Evolutionary conservation across 2,113 vertebrate genomes (phyloP), one percentile per base, ranked within the genome.

Genomic region (Lophochroa leadbeateri): DNA sequence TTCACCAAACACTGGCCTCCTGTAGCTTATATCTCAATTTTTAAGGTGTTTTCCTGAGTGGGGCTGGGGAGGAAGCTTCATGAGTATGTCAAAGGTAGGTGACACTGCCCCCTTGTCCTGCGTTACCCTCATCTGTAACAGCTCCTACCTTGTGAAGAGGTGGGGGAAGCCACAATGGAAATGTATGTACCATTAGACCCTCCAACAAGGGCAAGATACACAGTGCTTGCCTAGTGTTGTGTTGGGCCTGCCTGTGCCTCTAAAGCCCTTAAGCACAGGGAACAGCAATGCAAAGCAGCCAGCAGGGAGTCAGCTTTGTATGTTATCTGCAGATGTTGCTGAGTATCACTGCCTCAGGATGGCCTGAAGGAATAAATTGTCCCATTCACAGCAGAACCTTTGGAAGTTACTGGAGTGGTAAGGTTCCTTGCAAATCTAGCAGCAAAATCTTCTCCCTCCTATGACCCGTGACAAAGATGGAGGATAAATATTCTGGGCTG

Each of bases 101-200:
- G 2, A 1, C 10, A 7, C 20, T 74, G 74, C 6, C 17, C 13
- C 11, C 21, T 46, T n/a, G 13, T 39, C 35, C 41, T 47, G 21
- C 1, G 0, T 46, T 58, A 29, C 6, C 15, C 11, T 67, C 31
- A 28, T 52, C 61, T 2, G 1, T 58, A 57, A 33, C 5, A 47
- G 18, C 11, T 9, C 8, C 25, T 16, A 17, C 25, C 28, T 46
- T 58, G 18, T 7, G 44, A 46, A 60, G 49, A 43, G 31, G 53
- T 1, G 6, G n/a, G 37, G 20, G 12, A 5, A 92, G 13, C 13
- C 53, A 33, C 0, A 0, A 35, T 3, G 69, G 86, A 50, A 63
- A 35, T 10, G 9, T 0, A 0, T 0, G 0, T 17, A 2, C 33
- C 6, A 2, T 53, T 72, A 86, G 35, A 33, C 4, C 12, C 24